phyloP scores from a whole-genome alignment of 2,797 vertebrate genomes.

The Propithecus deckenii region DNA sequence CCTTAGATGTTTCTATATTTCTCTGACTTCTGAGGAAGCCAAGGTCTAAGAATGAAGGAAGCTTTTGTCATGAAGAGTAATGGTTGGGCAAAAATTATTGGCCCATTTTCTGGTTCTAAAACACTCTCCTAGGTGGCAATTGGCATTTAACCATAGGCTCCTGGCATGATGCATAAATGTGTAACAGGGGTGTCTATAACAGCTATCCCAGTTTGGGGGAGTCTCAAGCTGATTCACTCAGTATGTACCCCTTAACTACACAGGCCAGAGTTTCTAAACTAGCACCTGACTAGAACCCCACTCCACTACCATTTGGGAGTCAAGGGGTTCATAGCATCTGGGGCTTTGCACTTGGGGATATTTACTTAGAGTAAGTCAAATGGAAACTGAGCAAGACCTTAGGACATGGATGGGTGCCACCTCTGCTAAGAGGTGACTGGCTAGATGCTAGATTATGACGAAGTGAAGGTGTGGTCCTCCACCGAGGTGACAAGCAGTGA shows the following conservation, averaged over 20 bases:
- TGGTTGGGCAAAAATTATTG: neutral
- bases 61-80: neutral
- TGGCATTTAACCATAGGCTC: neutral
- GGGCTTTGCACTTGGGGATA: neutral
- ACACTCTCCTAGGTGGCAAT: neutral
- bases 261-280: neutral
- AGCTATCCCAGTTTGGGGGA: neutral
- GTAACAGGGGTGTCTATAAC: neutral
- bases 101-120: neutral
- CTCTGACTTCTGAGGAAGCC: neutral
- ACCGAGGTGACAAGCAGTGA: neutral
- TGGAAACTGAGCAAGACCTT: accelerated
- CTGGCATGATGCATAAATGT: accelerated
- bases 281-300: neutral
- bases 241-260: neutral
- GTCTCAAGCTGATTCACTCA: neutral
- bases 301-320: neutral
- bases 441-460: neutral
- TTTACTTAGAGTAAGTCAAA: neutral
- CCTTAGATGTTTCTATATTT: neutral
- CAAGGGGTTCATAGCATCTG: accelerated
- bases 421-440: neutral
- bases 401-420: accelerated
- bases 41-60: neutral
- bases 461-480: neutral